phyloP scores from a whole-genome alignment of 2,113 vertebrate species.

The Apus apus region DNA sequence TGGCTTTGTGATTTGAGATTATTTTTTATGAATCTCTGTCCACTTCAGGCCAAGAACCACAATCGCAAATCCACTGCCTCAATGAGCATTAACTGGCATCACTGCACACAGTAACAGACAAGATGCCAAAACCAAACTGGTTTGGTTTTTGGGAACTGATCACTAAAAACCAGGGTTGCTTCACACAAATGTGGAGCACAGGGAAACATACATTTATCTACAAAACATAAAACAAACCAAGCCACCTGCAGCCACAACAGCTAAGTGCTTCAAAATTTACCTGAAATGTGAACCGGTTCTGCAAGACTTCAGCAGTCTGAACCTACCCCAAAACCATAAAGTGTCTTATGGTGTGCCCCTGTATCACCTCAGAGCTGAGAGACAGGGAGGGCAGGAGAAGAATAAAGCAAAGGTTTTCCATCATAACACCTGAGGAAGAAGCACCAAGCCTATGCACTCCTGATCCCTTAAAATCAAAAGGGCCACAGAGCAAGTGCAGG shows the following conservation, averaged over 20 bases:
- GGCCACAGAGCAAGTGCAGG: not conserved
- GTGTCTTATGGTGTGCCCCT: not conserved
- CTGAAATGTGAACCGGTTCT: not conserved
- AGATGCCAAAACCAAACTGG: not conserved
- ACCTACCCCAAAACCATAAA: not conserved
- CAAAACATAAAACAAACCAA: not conserved
- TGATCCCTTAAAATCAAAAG: not conserved
- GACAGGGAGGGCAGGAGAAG: not conserved
- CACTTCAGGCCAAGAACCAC: slow-evolving; percentile 42
- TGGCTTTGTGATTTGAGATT: slow-evolving; percentile 57
- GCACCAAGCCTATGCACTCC: not conserved
- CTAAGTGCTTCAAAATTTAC: not conserved
- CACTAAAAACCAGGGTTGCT: not conserved
- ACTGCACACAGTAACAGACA: not conserved
- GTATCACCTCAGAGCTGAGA: not conserved
- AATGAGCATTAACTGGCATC: slow-evolving; percentile 42
- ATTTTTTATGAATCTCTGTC: slow-evolving; percentile 57
- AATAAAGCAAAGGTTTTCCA: not conserved
- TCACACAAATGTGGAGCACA: not conserved
- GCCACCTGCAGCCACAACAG: not conserved
- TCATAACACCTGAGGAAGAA: not conserved
- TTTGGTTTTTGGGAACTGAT: not conserved
- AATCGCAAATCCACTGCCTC: slow-evolving; percentile 31
- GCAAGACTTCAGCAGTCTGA: not conserved
- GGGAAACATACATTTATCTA: accelerated